phyloP scores from a whole-genome alignment of 2,113 vertebrate species.

The Bagarius yarrelli region DNA sequence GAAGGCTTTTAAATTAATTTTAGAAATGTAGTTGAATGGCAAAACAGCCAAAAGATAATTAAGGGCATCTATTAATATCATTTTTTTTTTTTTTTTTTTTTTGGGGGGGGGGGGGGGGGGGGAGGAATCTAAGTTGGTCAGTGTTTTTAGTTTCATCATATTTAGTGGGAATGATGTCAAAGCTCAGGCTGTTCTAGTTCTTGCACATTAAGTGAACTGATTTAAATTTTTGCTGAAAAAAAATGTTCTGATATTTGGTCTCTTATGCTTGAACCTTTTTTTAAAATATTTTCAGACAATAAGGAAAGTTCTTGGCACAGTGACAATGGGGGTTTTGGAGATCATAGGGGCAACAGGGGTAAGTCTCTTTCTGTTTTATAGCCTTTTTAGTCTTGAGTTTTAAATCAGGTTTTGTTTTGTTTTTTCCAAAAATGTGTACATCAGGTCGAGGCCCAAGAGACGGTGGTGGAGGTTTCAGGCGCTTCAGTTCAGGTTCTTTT shows the following conservation, averaged over 20 bases:
- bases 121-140: too few relatives aligned
- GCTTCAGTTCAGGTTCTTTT: constrained; percentile 49
- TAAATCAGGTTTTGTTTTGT: too few relatives aligned
- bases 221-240: too few relatives aligned
- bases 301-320: constrained; percentile 31
- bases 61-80: not conserved
- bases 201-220: too few relatives aligned
- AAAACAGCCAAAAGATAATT: not conserved
- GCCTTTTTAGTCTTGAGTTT: not conserved
- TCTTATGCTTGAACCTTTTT: too few relatives aligned
- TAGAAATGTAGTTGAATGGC: not conserved
- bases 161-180: not conserved
- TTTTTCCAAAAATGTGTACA: constrained; percentile 4
- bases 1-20: not conserved
- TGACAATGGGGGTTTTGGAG: not conserved
- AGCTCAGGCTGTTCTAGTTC: too few relatives aligned
- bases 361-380: not conserved
- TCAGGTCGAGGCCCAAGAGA: constrained; percentile 41
- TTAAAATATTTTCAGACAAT: constrained; percentile 16
- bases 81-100: not conserved
- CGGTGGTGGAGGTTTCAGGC: constrained; percentile 52
- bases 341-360: not conserved
- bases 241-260: too few relatives aligned
- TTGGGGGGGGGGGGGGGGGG: too few relatives aligned
- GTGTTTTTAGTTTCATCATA: too few relatives aligned